Evolutionary conservation across 92 coral and sea anemone genomes (phyloP).

Genomic region (Parazoanthus darwini): DNA sequence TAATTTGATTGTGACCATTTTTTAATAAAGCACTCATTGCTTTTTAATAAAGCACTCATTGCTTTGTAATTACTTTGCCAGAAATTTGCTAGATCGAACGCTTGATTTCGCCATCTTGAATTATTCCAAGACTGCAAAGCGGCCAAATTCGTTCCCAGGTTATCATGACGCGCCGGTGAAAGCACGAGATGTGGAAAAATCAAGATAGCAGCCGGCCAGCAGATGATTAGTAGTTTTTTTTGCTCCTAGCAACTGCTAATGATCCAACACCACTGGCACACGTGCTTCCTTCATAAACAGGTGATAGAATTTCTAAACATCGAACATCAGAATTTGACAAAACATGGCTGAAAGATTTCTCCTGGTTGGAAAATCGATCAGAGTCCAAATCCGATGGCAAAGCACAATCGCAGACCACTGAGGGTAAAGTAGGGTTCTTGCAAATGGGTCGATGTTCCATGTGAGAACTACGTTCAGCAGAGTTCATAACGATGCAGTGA

Average conservation of each 20-base stretch:
- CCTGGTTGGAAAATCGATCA: conserved; percentile 8
- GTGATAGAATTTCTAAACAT: neutral
- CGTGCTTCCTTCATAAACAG: neutral
- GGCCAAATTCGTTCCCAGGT: neutral
- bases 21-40: neutral
- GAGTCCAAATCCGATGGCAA: neutral
- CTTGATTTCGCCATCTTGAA: conserved; percentile 4
- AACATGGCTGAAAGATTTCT: conserved; percentile 14
- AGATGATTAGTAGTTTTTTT: neutral
- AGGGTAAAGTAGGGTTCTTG: conserved; percentile 8
- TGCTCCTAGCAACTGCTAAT: neutral
- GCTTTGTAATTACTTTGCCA: neutral
- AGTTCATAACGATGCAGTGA: neutral
- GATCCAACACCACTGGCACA: neutral
- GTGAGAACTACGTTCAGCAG: conserved; percentile 4
- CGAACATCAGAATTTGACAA: conserved; percentile 12
- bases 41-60: neutral
- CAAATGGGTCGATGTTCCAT: neutral
- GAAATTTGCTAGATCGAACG: neutral
- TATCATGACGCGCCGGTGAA: neutral
- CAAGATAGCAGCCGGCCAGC: conserved; percentile 3
- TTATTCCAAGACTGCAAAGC: neutral
- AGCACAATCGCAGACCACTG: conserved; percentile 11
- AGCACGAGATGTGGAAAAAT: neutral
- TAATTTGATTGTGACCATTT: neutral